Conservation (phyloP, 2,113 vertebrate genomes). For the Brachypodius melanocephalos region DNA sequence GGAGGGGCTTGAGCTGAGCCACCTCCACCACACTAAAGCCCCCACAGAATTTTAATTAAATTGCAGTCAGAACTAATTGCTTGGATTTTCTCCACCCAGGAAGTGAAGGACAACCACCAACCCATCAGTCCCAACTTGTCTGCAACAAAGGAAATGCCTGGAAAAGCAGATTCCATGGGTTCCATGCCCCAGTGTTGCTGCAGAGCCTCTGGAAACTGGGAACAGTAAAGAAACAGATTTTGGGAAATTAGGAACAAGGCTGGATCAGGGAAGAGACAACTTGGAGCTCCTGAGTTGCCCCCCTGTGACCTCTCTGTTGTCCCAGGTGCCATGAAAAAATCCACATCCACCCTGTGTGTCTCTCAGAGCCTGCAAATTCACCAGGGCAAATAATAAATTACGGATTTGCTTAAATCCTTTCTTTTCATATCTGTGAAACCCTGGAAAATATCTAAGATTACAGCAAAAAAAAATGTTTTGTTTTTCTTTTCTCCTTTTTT, state of each 20-base stretch:
- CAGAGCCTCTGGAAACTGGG: neutral
- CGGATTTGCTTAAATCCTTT: neutral
- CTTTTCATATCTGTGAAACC: neutral
- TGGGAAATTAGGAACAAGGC: neutral
- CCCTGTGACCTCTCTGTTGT: neutral
- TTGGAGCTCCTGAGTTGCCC: neutral
- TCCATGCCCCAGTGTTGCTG: neutral
- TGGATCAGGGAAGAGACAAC: neutral
- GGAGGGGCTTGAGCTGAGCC: neutral
- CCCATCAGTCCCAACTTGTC: accelerated
- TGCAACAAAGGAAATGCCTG: neutral
- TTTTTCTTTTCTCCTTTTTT: neutral
- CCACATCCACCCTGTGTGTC: neutral
- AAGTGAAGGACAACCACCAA: neutral
- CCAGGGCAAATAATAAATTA: neutral
- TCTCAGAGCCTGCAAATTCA: neutral
- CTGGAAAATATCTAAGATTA: neutral
- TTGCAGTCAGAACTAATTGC: neutral
- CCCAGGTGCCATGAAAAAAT: neutral
- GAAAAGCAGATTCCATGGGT: neutral
- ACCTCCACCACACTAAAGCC: accelerated
- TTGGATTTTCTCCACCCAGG: neutral
- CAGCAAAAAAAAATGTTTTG: neutral
- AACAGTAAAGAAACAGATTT: accelerated
- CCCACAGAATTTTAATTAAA: accelerated